A percentile compares a stretch with the other conserved stretches of the same genome.
Conservation (phyloP, 2,797 vertebrate genomes). For the Poeciliopsis infans region DNA sequence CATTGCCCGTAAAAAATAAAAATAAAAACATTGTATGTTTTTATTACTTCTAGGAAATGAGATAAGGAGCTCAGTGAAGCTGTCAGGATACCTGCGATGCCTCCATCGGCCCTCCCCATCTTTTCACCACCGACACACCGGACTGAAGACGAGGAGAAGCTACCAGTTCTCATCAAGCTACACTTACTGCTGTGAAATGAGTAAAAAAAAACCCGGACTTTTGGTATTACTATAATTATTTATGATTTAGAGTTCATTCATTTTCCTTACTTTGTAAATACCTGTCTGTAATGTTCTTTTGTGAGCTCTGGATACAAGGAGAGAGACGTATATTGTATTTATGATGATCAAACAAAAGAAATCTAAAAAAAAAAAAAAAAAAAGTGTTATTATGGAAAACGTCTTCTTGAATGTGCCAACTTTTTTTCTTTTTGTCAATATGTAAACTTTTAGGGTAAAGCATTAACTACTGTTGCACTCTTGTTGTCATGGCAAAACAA, state of each 20-base stretch:
- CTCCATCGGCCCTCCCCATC: slow-evolving; percentile 62
- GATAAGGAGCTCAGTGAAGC: slow-evolving; percentile 71
- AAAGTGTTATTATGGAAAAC: slow-evolving; percentile 67
- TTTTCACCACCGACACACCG: slow-evolving; percentile 44
- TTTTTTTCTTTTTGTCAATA: slow-evolving; percentile 67
- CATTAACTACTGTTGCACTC: slow-evolving; percentile 82
- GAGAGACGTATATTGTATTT: slow-evolving; percentile 86
- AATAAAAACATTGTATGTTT: background rate
- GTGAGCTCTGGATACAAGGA: slow-evolving; percentile 79
- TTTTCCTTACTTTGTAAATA: slow-evolving; percentile 81
- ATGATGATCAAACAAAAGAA: slow-evolving; percentile 69
- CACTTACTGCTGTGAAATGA: slow-evolving; percentile 62
- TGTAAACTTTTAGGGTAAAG: slow-evolving; percentile 75
- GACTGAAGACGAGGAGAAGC: slow-evolving; percentile 35
- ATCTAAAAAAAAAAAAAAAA: slow-evolving; percentile 48
- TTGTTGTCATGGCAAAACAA: slow-evolving; percentile 79
- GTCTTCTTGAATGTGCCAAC: slow-evolving; percentile 87
- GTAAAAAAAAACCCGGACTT: slow-evolving; percentile 30
- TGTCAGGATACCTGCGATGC: slow-evolving; percentile 36
- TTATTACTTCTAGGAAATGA: slow-evolving; percentile 76
- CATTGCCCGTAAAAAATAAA: background rate
- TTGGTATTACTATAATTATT: slow-evolving; percentile 79
- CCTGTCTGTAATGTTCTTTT: slow-evolving; percentile 80
- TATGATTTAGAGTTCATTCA: slow-evolving; percentile 74
- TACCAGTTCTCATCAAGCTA: slow-evolving; percentile 47